Percentiles rank a stretch among this genome's conserved stretches.
These are phyloP conservation scores for Lasioglossum lativentre DNA, from an alignment of 2,888 invertebrate species.

Conservation along the genomic window DNA sequence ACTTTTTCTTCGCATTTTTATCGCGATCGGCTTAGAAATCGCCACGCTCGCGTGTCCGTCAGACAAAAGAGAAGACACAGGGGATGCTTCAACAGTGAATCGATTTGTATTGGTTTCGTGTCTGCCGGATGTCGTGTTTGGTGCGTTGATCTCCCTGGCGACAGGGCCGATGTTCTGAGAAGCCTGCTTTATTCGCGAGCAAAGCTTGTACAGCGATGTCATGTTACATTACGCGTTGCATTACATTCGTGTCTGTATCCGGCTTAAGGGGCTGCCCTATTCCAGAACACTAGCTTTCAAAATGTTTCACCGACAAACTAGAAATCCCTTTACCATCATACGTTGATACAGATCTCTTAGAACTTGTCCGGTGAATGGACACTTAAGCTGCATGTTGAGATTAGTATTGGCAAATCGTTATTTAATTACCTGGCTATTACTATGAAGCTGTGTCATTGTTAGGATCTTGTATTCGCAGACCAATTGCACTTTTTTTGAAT, in stretches of 20 bases:
- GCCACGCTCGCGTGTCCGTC: not conserved
- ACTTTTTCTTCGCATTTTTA: not conserved
- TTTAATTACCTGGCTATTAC: not conserved
- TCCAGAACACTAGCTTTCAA: not conserved
- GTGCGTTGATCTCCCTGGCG: conserved; percentile 3
- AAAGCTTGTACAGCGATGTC: not conserved
- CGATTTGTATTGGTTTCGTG: conserved; percentile 6
- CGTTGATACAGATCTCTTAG: not conserved
- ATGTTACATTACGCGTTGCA: not conserved
- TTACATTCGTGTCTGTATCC: conserved; percentile 3
- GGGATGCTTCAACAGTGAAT: not conserved
- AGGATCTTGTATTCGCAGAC: too few species aligned
- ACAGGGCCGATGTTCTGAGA: not conserved
- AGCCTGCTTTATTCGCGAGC: conserved; percentile 11
- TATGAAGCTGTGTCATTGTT: too few species aligned
- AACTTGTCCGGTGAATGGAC: too few species aligned
- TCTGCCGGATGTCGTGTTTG: conserved; percentile 12
- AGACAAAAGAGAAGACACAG: not conserved
- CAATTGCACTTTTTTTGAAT: too few species aligned
- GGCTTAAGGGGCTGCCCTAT: not conserved
- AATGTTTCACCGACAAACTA: not conserved
- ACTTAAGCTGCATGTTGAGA: not conserved
- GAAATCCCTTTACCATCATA: not conserved
- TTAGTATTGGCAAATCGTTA: not conserved
- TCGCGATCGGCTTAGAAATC: not conserved